Conservation (phyloP, 2,797 vertebrate genomes). For the Catamblyrhynchus diadema region DNA sequence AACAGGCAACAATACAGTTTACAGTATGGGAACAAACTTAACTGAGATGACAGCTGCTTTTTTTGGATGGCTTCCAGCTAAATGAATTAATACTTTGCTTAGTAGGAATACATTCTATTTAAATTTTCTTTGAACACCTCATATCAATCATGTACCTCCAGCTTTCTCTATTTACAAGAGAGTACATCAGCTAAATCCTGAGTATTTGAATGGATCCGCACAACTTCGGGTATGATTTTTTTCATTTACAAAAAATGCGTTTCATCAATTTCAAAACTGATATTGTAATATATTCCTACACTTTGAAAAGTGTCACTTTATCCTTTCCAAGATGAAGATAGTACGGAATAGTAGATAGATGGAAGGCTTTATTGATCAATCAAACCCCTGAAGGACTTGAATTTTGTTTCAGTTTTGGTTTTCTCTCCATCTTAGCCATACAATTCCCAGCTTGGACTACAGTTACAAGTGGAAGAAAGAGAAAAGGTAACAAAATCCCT, state of each 20-base stretch:
- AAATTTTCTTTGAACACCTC: neutral
- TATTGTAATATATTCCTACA: neutral
- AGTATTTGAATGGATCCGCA: neutral
- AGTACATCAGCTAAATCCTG: neutral
- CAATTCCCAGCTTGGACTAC: neutral
- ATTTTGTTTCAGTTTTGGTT: neutral
- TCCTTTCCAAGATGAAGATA: neutral
- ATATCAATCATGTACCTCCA: neutral
- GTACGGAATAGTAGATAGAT: no score
- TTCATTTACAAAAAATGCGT: neutral
- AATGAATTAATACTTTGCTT: neutral
- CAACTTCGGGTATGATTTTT: neutral
- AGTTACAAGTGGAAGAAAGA: neutral
- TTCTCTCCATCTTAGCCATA: neutral
- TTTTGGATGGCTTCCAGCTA: neutral
- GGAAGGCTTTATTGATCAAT: neutral
- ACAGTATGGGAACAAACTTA: neutral
- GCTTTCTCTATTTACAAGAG: neutral
- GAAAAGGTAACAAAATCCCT: neutral
- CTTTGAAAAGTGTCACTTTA: neutral
- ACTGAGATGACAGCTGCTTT: neutral
- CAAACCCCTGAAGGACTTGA: neutral
- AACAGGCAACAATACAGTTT: neutral
- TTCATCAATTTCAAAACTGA: neutral
- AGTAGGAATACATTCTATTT: neutral